Conservation (phyloP, 2,797 vertebrate species). For the Otus scops region DNA sequence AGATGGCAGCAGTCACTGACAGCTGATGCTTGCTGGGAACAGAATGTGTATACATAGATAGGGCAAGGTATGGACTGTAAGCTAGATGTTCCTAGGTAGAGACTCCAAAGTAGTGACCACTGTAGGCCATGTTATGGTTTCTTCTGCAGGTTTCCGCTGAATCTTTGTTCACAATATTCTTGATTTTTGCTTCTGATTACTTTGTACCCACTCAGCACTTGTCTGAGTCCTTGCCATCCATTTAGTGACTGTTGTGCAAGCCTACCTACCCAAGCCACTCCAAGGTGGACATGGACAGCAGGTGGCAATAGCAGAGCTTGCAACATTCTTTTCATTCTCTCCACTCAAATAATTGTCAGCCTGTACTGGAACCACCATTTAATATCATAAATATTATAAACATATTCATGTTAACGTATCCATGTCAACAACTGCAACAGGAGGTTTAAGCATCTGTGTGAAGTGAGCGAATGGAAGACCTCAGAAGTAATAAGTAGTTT, state of each 20-base stretch:
- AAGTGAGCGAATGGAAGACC: neutral
- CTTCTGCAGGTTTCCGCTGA: neutral
- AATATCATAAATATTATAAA: neutral
- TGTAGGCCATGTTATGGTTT: neutral
- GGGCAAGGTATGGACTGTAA: neutral
- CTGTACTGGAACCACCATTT: neutral
- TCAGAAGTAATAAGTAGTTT: neutral
- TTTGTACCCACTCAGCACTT: neutral
- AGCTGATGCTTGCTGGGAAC: neutral
- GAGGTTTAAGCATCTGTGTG: neutral
- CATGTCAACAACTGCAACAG: neutral
- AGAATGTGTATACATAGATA: neutral
- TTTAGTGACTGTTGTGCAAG: neutral
- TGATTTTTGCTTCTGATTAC: neutral
- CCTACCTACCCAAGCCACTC: neutral
- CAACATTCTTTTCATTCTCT: neutral
- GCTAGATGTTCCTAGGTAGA: neutral
- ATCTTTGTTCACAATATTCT: neutral
- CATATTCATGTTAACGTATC: neutral
- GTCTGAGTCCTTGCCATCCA: neutral
- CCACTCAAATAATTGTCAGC: neutral
- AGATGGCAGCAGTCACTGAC: neutral
- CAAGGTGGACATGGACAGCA: neutral
- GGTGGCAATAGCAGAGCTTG: constrained; percentile 21
- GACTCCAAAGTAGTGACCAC: neutral